Evolutionary conservation across 2,888 invertebrate genomes (phyloP).

Genomic region (Eupithecia exiguata): DNA sequence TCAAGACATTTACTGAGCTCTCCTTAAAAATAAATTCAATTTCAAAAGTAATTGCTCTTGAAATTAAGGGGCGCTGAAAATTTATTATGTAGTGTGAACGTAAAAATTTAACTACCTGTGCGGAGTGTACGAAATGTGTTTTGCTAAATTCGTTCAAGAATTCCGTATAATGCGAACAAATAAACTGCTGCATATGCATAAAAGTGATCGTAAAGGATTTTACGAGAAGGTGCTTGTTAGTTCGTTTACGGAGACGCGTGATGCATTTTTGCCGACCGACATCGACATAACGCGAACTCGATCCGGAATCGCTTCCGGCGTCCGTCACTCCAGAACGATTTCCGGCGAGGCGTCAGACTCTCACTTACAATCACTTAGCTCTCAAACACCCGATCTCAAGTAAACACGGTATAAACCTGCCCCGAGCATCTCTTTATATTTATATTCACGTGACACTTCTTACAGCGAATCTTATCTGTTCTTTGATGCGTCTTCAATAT

Average conservation of each 20-base stretch:
- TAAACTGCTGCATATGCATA: conserved; percentile 37
- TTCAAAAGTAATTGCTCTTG: conserved; percentile 27
- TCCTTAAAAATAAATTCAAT: conserved; percentile 33
- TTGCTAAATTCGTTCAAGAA: conserved; percentile 34
- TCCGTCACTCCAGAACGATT: conserved; percentile 81
- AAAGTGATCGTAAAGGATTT: conserved; percentile 43
- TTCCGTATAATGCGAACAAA: conserved; percentile 31
- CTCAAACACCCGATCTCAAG: conserved; percentile 63
- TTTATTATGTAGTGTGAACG: conserved; percentile 29
- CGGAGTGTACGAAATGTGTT: conserved; percentile 21
- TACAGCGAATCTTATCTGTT: conserved; percentile 19
- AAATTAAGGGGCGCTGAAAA: conserved; percentile 22
- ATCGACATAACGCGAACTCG: conserved; percentile 75
- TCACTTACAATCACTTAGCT: conserved; percentile 82
- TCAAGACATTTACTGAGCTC: conserved; percentile 34
- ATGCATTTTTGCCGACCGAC: conserved; percentile 41
- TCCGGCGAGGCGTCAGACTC: conserved; percentile 79
- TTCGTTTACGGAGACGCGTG: conserved; percentile 26
- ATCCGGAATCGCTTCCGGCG: conserved; percentile 80
- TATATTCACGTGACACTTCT: conserved; percentile 46
- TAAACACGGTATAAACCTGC: conserved; percentile 56
- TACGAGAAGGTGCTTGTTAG: conserved; percentile 35
- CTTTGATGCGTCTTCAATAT: conserved; percentile 20
- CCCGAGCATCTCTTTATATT: conserved; percentile 37
- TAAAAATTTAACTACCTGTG: conserved; percentile 22